Percentiles rank a stretch among this genome's conserved stretches.
These are phyloP conservation scores for Cerastis leucographa DNA, from an alignment of 2,888 invertebrate species.

Conservation along the genomic window DNA sequence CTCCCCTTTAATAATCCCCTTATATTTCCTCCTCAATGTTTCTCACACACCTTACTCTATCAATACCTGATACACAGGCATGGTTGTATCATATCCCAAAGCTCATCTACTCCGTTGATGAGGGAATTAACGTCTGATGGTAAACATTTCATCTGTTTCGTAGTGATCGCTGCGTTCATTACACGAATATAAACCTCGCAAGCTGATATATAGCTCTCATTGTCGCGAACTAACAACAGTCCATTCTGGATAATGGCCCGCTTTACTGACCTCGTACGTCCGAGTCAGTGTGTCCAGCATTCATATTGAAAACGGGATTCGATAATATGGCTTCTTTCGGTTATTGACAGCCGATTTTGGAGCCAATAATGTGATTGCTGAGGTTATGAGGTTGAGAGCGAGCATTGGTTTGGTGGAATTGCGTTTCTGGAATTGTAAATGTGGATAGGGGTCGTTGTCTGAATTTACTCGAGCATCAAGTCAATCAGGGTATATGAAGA, in stretches of 20 bases:
- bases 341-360: constrained; percentile 52
- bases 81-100: constrained; percentile 44
- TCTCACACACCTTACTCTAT: background rate
- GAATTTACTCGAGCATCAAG: background rate
- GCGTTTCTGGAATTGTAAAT: constrained; percentile 11
- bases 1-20: too few species aligned
- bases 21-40: background rate
- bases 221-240: constrained; percentile 86
- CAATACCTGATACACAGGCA: constrained; percentile 20
- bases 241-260: constrained; percentile 84
- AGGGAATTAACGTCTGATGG: constrained; percentile 74
- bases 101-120: constrained; percentile 71
- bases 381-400: constrained; percentile 16
- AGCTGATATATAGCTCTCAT: constrained; percentile 85
- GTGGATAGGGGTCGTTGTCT: background rate
- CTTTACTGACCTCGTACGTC: constrained; percentile 80
- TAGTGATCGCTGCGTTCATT: constrained; percentile 77
- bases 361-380: constrained; percentile 47
- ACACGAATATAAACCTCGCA: constrained; percentile 72
- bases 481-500: background rate
- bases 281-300: constrained; percentile 54
- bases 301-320: constrained; percentile 60
- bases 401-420: constrained; percentile 18
- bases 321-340: constrained; percentile 44
- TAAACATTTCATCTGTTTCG: constrained; percentile 72